Conservation (phyloP, 2,113 vertebrate species). For the Hippolais icterina region DNA sequence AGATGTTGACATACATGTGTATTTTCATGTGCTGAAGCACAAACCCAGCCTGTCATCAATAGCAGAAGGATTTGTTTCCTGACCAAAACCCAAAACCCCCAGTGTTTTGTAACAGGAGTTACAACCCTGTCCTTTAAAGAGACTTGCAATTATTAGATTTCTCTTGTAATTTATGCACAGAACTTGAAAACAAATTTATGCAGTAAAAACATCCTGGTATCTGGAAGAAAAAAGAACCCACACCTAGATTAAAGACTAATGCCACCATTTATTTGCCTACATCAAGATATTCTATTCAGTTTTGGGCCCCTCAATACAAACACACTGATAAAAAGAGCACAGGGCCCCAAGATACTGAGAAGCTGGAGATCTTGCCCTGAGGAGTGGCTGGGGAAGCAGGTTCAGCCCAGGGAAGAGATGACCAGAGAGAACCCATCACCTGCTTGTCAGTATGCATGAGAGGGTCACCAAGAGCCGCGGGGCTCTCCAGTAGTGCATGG, state of each 20-base stretch:
- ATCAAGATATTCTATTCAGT: neutral
- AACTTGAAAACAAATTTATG: neutral
- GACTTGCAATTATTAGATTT: neutral
- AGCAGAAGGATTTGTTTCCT: neutral
- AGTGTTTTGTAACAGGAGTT: neutral
- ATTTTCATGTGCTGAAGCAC: neutral
- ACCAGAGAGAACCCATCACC: neutral
- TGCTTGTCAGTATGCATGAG: neutral
- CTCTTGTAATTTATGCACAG: neutral
- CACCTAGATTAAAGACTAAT: neutral
- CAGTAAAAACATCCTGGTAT: neutral
- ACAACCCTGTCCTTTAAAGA: neutral
- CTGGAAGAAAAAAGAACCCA: neutral
- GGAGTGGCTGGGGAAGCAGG: neutral
- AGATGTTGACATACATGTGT: rapidly evolving
- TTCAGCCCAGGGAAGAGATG: neutral
- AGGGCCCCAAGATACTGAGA: neutral
- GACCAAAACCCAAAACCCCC: neutral
- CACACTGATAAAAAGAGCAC: neutral
- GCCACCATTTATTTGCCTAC: neutral
- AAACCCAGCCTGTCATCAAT: neutral
- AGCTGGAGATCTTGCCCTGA: neutral
- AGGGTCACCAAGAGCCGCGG: neutral
- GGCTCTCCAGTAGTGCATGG: neutral
- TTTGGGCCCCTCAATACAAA: neutral